A percentile compares a stretch with the other conserved stretches of the same genome.
Conservation (phyloP, 53 echinoderm and acorn worm genomes). For the Holothuria scabra region DNA sequence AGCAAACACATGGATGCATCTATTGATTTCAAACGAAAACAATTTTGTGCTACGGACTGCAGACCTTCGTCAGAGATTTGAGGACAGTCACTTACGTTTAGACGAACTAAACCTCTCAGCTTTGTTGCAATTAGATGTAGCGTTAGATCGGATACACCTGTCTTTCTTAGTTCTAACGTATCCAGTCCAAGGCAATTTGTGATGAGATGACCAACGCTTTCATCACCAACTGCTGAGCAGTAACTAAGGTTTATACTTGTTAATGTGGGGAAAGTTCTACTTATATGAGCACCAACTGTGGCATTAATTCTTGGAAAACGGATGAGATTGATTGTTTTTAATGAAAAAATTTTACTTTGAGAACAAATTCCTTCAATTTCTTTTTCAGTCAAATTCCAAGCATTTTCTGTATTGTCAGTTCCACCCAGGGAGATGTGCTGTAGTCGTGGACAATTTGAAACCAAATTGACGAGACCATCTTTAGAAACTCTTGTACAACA, state of each 20-base stretch:
- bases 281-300: background rate
- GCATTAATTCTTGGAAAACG: background rate
- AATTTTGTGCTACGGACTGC: background rate
- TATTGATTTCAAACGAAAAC: slow-evolving; percentile 22
- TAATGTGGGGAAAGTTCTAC: background rate
- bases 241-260: background rate
- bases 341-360: background rate
- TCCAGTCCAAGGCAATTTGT: background rate
- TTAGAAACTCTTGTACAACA: background rate
- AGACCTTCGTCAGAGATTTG: slow-evolving; percentile 13
- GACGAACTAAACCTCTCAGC: background rate
- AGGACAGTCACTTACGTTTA: slow-evolving; percentile 27
- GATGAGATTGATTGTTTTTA: background rate
- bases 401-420: background rate
- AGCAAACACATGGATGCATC: slow-evolving; percentile 30
- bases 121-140: background rate
- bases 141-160: slow-evolving; percentile 18
- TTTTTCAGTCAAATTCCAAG: background rate
- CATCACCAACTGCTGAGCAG: slow-evolving; percentile 28
- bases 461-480: background rate
- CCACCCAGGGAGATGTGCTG: background rate
- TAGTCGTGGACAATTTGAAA: background rate
- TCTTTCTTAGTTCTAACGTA: background rate
- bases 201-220: background rate
- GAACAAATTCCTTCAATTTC: background rate